Conservation (phyloP, 2,888 invertebrate genomes). For the Thera obeliscata region DNA sequence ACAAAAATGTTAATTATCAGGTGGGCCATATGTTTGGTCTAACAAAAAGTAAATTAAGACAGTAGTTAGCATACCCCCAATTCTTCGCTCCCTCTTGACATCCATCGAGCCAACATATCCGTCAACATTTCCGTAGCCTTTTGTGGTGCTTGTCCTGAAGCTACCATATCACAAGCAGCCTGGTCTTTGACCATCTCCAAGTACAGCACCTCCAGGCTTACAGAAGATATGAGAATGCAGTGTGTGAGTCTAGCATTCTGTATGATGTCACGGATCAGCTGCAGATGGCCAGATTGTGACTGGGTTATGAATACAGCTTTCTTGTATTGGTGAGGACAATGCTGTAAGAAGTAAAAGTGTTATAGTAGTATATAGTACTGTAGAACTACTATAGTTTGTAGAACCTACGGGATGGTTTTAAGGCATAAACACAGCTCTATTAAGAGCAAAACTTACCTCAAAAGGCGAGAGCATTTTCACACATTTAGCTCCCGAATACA, state of each 20-base stretch:
- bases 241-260: conserved; percentile 85
- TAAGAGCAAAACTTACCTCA: conserved; percentile 69
- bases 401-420: no score
- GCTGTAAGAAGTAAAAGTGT: conserved; percentile 49
- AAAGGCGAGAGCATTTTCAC: conserved; percentile 87
- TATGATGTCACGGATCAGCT: conserved; percentile 85
- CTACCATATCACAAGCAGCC: conserved; percentile 67
- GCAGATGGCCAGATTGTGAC: conserved; percentile 80
- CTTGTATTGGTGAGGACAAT: conserved; percentile 63
- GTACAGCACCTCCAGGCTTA: conserved; percentile 82
- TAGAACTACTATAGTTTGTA: no score
- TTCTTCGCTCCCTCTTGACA: conserved; percentile 69
- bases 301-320: conserved; percentile 85
- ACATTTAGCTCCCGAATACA: conserved; percentile 85
- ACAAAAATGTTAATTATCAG: no score
- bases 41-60: no score
- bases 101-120: conserved; percentile 76
- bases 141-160: conserved; percentile 59
- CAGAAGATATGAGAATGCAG: conserved; percentile 85
- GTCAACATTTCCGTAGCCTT: conserved; percentile 70
- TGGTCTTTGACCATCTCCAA: conserved; percentile 70
- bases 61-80: conserved; percentile 5
- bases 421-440: neutral
- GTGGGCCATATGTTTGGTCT: no score
- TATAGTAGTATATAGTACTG: no score